A percentile compares a stretch with the other conserved stretches of the same genome.
Evolutionary conservation across 1,140 invertebrate genomes (phyloP).

Genomic region (Stegodyphus dumicola): DNA sequence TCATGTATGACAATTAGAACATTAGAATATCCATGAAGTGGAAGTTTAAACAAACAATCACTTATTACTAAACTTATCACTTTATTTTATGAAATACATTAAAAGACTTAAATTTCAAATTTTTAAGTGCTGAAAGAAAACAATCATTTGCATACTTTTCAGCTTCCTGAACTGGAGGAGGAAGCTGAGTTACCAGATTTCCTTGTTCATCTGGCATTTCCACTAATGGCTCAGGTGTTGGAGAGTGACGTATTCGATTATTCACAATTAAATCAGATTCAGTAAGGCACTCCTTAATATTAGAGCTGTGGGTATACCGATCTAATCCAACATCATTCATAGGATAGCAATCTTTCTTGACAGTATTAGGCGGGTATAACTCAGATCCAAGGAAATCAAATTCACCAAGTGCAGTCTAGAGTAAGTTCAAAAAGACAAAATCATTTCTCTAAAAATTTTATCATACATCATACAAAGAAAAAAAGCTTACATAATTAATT

Average conservation of each 20-base stretch:
- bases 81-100: too few relatives aligned
- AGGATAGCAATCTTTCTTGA: slow-evolving; percentile 28
- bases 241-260: slow-evolving; percentile 70
- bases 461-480: neutral
- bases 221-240: slow-evolving; percentile 80
- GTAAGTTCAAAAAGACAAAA: slow-evolving; percentile 68
- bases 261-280: slow-evolving; percentile 49
- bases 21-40: too few relatives aligned
- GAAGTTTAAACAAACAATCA: too few relatives aligned
- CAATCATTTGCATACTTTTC: slow-evolving; percentile 32
- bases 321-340: slow-evolving; percentile 33
- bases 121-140: too few relatives aligned
- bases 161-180: slow-evolving; percentile 20
- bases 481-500: too few relatives aligned
- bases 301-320: slow-evolving; percentile 24
- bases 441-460: neutral
- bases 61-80: too few relatives aligned
- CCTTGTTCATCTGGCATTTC: slow-evolving; percentile 79
- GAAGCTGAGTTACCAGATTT: slow-evolving; percentile 8
- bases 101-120: too few relatives aligned
- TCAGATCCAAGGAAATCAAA: slow-evolving; percentile 84
- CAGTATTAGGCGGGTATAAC: slow-evolving; percentile 70
- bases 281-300: slow-evolving; percentile 40
- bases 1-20: too few relatives aligned
- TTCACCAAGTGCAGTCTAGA: slow-evolving; percentile 83